A percentile compares a stretch with the other conserved stretches of the same genome.
phyloP scores from a whole-genome alignment of 35 echinoderm and acorn worm species.

The Stichopus chloronotus region DNA sequence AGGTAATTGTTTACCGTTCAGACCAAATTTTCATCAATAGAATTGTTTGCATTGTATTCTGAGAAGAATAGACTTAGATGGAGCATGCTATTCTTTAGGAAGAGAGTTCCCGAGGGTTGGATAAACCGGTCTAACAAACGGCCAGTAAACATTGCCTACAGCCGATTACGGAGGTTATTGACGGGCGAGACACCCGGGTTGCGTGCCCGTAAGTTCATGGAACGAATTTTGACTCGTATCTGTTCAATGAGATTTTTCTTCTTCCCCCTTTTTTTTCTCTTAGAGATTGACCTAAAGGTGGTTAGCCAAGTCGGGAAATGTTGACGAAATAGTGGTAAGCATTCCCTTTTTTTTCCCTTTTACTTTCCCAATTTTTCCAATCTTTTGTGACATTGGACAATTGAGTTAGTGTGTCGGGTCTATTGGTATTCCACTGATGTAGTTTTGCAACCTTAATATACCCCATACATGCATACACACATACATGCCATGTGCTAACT shows the following conservation, averaged over 20 bases:
- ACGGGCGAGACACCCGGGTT: slow-evolving; percentile 21
- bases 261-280: background rate
- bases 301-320: background rate
- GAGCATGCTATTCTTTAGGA: slow-evolving; percentile 28
- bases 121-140: background rate
- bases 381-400: slow-evolving; percentile 5
- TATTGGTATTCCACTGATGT: too few relatives aligned
- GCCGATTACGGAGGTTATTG: slow-evolving; percentile 21
- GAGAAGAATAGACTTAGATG: slow-evolving; percentile 27
- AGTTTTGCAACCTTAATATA: too few relatives aligned
- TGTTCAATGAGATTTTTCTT: background rate
- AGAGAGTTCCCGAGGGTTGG: slow-evolving; percentile 11
- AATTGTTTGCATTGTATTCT: slow-evolving; percentile 37
- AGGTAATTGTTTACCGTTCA: slow-evolving; percentile 40
- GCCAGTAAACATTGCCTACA: slow-evolving; percentile 33
- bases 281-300: background rate
- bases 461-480: too few relatives aligned
- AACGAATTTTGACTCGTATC: slow-evolving; percentile 32
- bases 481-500: too few relatives aligned
- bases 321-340: background rate
- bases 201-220: slow-evolving; percentile 47
- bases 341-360: background rate
- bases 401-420: too few relatives aligned
- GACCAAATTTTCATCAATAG: slow-evolving; percentile 13
- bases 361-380: too few relatives aligned